These are phyloP conservation scores for Acholoe squamosa DNA, from an alignment of 2,888 invertebrate species.

Conservation along the genomic window DNA sequence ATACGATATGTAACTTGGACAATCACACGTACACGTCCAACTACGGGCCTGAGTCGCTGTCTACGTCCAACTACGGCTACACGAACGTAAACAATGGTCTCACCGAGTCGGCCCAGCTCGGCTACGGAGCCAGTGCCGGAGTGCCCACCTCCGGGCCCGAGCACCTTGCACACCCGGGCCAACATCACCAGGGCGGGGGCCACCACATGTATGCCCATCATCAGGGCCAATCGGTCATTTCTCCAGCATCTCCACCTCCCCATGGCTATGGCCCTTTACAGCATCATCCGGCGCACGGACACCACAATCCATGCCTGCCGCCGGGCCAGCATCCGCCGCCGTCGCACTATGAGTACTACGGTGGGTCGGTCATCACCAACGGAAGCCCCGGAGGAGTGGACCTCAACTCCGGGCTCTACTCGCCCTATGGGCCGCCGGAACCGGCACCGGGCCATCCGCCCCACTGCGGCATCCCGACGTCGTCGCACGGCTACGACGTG, in stretches of 20 bases:
- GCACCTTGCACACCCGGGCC: not conserved
- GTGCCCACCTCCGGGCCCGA: conserved; percentile 15
- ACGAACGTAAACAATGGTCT: conserved; percentile 74
- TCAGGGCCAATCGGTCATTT: conserved; percentile 42
- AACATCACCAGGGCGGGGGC: conserved; percentile 48
- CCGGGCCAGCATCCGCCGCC: conserved; percentile 40
- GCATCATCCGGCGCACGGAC: conserved; percentile 51
- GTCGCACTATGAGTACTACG: conserved; percentile 60
- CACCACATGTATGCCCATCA: conserved; percentile 52
- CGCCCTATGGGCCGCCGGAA: conserved; percentile 55
- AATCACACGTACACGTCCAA: conserved; percentile 79
- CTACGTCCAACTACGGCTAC: conserved; percentile 72
- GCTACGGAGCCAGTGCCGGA: conserved; percentile 61
- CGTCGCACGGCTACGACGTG: conserved; percentile 59
- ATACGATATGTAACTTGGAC: conserved; percentile 82
- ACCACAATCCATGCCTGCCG: conserved; percentile 44
- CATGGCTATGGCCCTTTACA: conserved; percentile 57
- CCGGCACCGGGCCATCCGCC: conserved; percentile 61
- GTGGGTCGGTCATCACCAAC: conserved; percentile 49
- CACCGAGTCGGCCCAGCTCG: conserved; percentile 74
- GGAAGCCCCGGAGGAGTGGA: conserved; percentile 62
- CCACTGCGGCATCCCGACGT: conserved; percentile 57
- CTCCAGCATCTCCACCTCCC: conserved; percentile 60
- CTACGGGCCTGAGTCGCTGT: conserved; percentile 73
- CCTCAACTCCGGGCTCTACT: conserved; percentile 55